Base-by-base conservation (phyloP, 1,140 invertebrate species). In the Ruditapes philippinarum region DNA sequence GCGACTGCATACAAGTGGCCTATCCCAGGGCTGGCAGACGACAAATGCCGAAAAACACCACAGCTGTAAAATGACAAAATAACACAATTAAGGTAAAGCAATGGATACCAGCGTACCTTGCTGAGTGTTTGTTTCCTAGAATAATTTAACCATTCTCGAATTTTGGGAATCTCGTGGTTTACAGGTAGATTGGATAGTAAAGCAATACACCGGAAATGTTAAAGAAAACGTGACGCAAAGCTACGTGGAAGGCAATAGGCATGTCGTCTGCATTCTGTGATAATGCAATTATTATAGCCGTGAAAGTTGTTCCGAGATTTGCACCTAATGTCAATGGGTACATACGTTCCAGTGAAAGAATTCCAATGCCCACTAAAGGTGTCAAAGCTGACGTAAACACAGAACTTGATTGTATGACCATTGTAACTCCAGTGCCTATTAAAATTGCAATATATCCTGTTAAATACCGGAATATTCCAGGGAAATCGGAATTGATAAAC, bases 341-440 rank as follows among this genome's bases (percentile, higher is more conserved):
- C 91, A 97, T 96, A 60, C 97, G 91, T 36, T 97, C 97, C 14
- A 97, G 88, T 5, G 95, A 95, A 22, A 97, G 96, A 33, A 97
- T 95, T 0, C 97, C 97, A 14, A 97, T 93, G 12, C 97, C 97
- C 5, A 97, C 97, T 2, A 97, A 94, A 0, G 97, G 97, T 9
- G 97, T 97, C 12, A 97, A 92, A 0, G 97, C 96, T 19, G 97
- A 97, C 0, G 97, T 97, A 93, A 97, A 97, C 38, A 97, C 96
- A 25, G 97, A 97, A 88, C 96, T 96, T 60, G 97, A 97, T 94
- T 97, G 97, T 0, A 97, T 96, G 38, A 97, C 91, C 49, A 97
- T 96, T 17, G 97, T 97, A 49, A 97, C 93, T 0, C 96, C 93
- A 25, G 96, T 95, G n/a, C 97, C 97, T 4, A 97, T 91, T 0